These are phyloP conservation scores for Heliconius ethilla DNA, from an alignment of 2,888 invertebrate genomes.

Conservation along the genomic window DNA sequence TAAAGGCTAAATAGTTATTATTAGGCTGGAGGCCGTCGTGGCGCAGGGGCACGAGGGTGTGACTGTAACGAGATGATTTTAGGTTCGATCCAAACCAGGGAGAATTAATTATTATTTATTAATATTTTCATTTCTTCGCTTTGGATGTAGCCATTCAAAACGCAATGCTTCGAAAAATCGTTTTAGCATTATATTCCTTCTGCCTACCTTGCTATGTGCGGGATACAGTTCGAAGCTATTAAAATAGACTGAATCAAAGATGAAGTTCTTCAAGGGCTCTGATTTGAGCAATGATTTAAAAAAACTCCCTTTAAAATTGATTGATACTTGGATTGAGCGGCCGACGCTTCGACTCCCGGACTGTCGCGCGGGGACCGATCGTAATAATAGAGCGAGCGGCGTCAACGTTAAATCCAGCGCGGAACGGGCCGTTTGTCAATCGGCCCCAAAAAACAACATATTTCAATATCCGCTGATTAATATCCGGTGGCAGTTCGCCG, in stretches of 20 bases:
- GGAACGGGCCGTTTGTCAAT: constrained; percentile 78
- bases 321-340: constrained; percentile 28
- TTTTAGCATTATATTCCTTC: too few relatives aligned
- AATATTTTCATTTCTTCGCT: too few relatives aligned
- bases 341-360: constrained; percentile 33
- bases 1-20: too few relatives aligned
- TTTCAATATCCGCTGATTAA: constrained; percentile 82
- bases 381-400: constrained; percentile 70
- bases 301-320: constrained; percentile 27
- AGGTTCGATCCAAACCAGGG: too few relatives aligned
- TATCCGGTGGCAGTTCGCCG: constrained; percentile 79
- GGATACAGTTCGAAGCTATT: background rate
- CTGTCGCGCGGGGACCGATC: constrained; percentile 40
- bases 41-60: too few relatives aligned
- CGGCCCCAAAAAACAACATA: constrained; percentile 79
- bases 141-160: too few relatives aligned
- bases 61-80: too few relatives aligned
- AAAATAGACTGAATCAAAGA: background rate
- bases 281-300: constrained; percentile 24
- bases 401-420: constrained; percentile 77
- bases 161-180: too few relatives aligned
- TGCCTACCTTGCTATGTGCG: too few relatives aligned
- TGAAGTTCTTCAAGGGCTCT: background rate
- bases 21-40: too few relatives aligned
- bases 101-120: too few relatives aligned